phyloP scores from a whole-genome alignment of 2,113 vertebrate species.

The Corythaixoides concolor region DNA sequence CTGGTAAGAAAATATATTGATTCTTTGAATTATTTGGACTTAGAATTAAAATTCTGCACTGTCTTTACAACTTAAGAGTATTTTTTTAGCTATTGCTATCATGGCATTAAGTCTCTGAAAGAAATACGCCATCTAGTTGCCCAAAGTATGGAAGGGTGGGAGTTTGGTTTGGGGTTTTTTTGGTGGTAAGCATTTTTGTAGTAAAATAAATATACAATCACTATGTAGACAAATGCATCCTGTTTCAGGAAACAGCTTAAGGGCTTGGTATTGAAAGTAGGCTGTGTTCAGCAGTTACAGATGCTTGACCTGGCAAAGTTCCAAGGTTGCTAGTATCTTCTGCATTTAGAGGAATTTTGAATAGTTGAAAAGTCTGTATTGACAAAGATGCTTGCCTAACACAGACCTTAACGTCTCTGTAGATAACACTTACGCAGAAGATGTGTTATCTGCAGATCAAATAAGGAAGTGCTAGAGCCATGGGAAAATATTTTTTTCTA shows the following conservation, averaged over 20 bases:
- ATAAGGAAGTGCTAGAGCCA: not conserved
- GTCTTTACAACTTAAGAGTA: not conserved
- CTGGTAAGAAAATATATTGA: not conserved
- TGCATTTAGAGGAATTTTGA: not conserved
- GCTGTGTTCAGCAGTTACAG: not conserved
- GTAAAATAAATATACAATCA: slow-evolving; percentile 4
- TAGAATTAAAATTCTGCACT: not conserved
- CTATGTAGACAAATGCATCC: slow-evolving; percentile 49
- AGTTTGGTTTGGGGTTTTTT: not conserved
- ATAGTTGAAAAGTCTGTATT: not conserved
- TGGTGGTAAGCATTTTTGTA: not conserved
- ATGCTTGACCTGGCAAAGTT: slow-evolving; percentile 17
- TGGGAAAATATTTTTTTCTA: not conserved
- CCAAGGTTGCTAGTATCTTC: not conserved
- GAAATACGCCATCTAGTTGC: not conserved
- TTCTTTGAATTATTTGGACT: not conserved
- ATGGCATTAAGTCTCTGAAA: not conserved
- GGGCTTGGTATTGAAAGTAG: not conserved
- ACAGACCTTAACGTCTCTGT: not conserved
- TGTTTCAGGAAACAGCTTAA: slow-evolving; percentile 46
- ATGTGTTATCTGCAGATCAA: not conserved
- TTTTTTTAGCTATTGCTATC: not conserved
- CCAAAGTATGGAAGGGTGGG: not conserved
- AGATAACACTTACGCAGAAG: not conserved
- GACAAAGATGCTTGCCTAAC: not conserved